phyloP scores from a whole-genome alignment of 2,113 vertebrate genomes.

The Sialia sialis region DNA sequence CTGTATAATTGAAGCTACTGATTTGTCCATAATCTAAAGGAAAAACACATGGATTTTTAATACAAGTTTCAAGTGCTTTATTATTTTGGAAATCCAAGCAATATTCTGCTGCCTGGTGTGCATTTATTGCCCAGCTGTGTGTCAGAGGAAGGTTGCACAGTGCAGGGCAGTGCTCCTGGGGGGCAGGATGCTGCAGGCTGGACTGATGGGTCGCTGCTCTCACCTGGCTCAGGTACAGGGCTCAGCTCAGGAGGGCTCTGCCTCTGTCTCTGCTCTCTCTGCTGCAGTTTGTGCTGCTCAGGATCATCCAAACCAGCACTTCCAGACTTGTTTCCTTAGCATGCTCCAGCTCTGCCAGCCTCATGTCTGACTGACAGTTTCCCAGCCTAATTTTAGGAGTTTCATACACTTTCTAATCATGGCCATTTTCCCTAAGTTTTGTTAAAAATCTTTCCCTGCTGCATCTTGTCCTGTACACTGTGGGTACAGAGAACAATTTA shows the following conservation, averaged over 20 bases:
- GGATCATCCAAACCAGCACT: background rate
- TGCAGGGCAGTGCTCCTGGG: fast-evolving
- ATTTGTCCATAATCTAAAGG: background rate
- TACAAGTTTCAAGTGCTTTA: background rate
- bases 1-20: background rate
- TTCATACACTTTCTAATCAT: background rate
- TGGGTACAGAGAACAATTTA: background rate
- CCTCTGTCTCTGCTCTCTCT: background rate
- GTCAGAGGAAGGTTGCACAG: background rate
- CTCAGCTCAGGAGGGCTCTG: background rate
- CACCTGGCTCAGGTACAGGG: fast-evolving
- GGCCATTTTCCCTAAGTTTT: background rate
- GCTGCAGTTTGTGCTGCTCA: background rate
- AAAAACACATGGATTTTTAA: background rate
- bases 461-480: background rate
- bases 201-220: fast-evolving
- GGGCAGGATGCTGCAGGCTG: too few species aligned
- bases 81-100: background rate
- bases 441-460: background rate
- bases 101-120: fast-evolving
- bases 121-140: background rate
- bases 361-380: background rate
- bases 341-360: fast-evolving
- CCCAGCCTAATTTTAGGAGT: background rate
- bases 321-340: background rate